Percentiles rank a stretch among this genome's conserved stretches.
phyloP scores from a whole-genome alignment of 2,113 vertebrate species.

The Ascaphus truei region DNA sequence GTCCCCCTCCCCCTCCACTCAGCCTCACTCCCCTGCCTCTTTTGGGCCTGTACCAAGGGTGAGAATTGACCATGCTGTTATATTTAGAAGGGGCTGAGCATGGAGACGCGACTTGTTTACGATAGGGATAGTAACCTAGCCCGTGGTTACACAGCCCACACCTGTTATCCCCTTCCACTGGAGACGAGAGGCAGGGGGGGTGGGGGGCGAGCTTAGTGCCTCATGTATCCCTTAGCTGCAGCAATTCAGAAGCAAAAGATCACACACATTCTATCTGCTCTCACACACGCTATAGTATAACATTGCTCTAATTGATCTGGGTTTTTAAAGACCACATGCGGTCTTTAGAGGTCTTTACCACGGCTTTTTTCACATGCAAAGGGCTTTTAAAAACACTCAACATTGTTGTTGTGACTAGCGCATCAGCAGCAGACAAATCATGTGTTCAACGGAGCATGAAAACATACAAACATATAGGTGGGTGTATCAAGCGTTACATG shows the following conservation, averaged over 20 bases:
- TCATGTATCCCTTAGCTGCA: background rate
- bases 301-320: background rate
- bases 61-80: conserved; percentile 29
- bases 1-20: background rate
- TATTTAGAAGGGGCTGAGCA: conserved; percentile 28
- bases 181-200: background rate
- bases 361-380: background rate
- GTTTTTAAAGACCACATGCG: background rate
- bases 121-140: conserved; percentile 18
- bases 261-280: background rate
- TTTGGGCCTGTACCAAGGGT: conserved; percentile 30
- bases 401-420: background rate
- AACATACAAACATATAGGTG: no score
- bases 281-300: background rate
- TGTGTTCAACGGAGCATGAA: no score
- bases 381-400: background rate
- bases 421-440: background rate
- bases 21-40: conserved; percentile 12
- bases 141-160: conserved; percentile 18
- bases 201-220: background rate
- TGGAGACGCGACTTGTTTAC: conserved; percentile 30
- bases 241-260: background rate
- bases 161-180: conserved; percentile 22
- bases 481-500: no score
- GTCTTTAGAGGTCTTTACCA: conserved; percentile 2